Evolutionary conservation across 2,888 invertebrate species (phyloP).

Genomic region (Oxyteleia sp.): DNA sequence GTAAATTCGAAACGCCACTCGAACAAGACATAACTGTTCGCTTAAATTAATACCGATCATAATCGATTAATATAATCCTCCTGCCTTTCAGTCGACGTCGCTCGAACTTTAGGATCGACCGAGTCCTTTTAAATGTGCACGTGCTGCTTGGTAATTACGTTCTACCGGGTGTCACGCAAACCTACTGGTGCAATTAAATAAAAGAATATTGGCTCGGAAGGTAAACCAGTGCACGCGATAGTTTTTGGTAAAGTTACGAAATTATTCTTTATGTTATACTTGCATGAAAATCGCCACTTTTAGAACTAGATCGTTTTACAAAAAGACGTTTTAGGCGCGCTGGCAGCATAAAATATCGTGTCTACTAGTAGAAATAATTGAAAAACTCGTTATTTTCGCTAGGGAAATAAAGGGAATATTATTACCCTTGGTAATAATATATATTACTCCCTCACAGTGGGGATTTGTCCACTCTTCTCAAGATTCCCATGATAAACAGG

Average conservation of each 20-base stretch:
- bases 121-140: constrained; percentile 80
- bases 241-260: constrained; percentile 20
- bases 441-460: too few species aligned
- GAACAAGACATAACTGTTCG: constrained; percentile 74
- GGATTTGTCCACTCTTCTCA: too few species aligned
- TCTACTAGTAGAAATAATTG: too few species aligned
- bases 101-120: constrained; percentile 77
- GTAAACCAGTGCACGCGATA: not conserved
- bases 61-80: constrained; percentile 83
- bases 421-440: too few species aligned
- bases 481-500: too few species aligned
- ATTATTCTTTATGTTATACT: too few species aligned
- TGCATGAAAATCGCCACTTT: too few species aligned
- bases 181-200: not conserved
- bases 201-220: not conserved
- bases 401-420: too few species aligned
- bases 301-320: too few species aligned
- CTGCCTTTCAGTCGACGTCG: constrained; percentile 71
- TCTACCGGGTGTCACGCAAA: constrained; percentile 53
- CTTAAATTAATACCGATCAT: constrained; percentile 79
- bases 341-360: too few species aligned
- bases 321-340: too few species aligned
- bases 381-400: too few species aligned
- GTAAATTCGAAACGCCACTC: constrained; percentile 72
- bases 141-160: constrained; percentile 71